phyloP scores from a whole-genome alignment of 1,140 invertebrate species.

The Brachystomella parvula region DNA sequence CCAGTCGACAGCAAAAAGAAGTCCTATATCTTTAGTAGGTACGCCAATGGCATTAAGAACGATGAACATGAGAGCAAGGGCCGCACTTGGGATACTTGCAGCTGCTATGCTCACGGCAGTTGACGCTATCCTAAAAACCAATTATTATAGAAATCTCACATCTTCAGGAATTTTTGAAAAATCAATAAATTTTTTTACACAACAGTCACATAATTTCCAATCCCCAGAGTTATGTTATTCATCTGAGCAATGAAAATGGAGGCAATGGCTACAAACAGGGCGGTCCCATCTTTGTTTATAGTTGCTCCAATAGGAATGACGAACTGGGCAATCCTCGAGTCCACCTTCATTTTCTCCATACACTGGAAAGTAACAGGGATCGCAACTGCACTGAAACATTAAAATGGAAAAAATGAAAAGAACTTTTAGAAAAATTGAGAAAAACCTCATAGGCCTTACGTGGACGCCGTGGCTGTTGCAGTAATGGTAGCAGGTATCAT shows the following conservation, averaged over 20 bases:
- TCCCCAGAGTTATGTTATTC: constrained; percentile 66
- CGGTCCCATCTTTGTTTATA: constrained; percentile 89
- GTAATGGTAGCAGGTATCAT: constrained; percentile 78
- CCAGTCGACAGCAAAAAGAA: constrained; percentile 83
- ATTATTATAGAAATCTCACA: background rate
- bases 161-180: too few species aligned
- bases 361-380: constrained; percentile 87
- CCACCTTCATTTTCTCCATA: constrained; percentile 72
- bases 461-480: constrained; percentile 85
- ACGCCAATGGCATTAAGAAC: constrained; percentile 77
- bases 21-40: constrained; percentile 67
- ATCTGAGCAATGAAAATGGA: constrained; percentile 89
- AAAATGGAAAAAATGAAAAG: constrained; percentile 8
- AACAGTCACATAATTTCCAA: constrained; percentile 70
- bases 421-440: too few species aligned
- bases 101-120: constrained; percentile 86
- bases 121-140: constrained; percentile 64
- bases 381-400: constrained; percentile 71
- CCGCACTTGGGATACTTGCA: constrained; percentile 85
- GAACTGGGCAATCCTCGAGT: constrained; percentile 81
- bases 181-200: constrained; percentile 53
- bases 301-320: constrained; percentile 68
- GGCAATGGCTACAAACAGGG: constrained; percentile 77
- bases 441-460: too few species aligned
- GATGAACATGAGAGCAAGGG: constrained; percentile 74